phyloP scores from a whole-genome alignment of 2,113 vertebrate genomes.

The Eulemur rufifrons region DNA sequence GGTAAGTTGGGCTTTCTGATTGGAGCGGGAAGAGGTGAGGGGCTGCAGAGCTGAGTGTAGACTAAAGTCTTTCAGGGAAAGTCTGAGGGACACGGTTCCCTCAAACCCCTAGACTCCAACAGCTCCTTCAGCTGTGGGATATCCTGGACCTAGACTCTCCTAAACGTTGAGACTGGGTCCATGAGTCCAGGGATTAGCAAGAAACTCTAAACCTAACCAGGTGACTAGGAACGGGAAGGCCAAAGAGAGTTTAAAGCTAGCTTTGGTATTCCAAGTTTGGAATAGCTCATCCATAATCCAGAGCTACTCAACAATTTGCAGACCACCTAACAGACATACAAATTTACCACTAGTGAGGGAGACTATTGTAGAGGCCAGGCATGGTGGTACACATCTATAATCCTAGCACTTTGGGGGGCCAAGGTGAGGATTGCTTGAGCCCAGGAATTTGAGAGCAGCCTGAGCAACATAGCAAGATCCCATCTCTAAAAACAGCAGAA shows the following conservation, averaged over 20 bases:
- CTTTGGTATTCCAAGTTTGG: not conserved
- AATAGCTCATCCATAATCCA: not conserved
- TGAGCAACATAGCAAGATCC: too few species aligned
- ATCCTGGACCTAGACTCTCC: not conserved
- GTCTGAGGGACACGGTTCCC: not conserved
- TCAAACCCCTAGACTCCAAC: not conserved
- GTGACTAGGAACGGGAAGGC: not conserved
- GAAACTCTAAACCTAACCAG: not conserved
- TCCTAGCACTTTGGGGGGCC: too few species aligned
- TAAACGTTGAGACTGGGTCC: not conserved
- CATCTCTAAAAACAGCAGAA: too few species aligned
- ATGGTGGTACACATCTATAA: too few species aligned
- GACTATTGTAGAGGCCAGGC: not conserved
- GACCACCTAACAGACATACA: not conserved
- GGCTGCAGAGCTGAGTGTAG: not conserved
- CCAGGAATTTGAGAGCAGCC: too few species aligned
- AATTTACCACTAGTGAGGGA: not conserved
- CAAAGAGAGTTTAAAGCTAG: not conserved
- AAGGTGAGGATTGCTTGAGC: too few species aligned
- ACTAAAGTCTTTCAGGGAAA: not conserved
- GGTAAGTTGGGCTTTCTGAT: conserved; percentile 81
- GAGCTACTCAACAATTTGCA: not conserved
- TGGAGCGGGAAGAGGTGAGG: not conserved
- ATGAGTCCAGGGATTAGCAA: not conserved
- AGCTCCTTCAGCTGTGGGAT: not conserved